phyloP scores from a whole-genome alignment of 2,797 vertebrate genomes.

The Danio kyathit region DNA sequence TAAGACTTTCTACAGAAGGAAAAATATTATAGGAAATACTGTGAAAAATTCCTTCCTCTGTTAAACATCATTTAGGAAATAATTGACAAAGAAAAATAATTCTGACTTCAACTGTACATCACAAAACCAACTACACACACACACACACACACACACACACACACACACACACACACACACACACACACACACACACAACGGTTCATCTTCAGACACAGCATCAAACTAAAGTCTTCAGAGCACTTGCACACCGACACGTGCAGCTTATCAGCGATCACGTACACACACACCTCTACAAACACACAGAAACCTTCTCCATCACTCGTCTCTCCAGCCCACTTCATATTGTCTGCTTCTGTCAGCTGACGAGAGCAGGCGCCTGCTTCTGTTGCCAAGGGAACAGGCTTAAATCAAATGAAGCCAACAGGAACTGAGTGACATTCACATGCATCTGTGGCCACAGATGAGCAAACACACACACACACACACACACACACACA shows the following conservation, averaged over 20 bases:
- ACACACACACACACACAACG: conserved; percentile 4
- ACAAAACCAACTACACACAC: neutral
- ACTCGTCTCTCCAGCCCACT: conserved; percentile 60
- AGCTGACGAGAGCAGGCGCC: conserved; percentile 61
- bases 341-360: conserved; percentile 63
- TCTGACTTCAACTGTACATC: neutral
- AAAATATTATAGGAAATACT: too few relatives aligned
- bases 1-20: too few relatives aligned
- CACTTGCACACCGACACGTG: neutral
- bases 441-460: conserved; percentile 53
- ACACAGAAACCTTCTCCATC: conserved; percentile 44
- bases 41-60: too few relatives aligned
- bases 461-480: conserved; percentile 54
- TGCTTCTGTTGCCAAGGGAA: conserved; percentile 65
- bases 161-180: too few relatives aligned
- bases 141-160: neutral
- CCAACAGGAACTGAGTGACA: conserved; percentile 55
- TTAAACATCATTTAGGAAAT: too few relatives aligned
- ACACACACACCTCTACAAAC: conserved; percentile 16
- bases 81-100: too few relatives aligned
- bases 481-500: conserved; percentile 49
- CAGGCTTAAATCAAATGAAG: conserved; percentile 63
- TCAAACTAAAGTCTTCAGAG: neutral
- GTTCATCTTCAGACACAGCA: neutral
- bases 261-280: neutral